Evolutionary conservation across 1,140 invertebrate genomes (phyloP).

Genomic region (Oryctes rhinoceros): DNA sequence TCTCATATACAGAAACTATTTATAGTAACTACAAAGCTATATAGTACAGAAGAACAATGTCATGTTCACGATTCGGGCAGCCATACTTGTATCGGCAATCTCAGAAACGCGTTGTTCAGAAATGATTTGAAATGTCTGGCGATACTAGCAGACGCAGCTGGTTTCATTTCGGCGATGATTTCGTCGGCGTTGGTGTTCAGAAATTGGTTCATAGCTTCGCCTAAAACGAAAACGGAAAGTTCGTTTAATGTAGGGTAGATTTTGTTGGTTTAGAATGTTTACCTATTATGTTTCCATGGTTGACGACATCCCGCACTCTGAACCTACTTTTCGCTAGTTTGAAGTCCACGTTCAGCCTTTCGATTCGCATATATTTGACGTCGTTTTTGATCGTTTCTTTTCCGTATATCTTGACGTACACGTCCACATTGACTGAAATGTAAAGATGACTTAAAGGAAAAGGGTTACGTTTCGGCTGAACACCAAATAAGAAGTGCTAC

Average conservation of each 20-base stretch:
- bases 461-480: no score
- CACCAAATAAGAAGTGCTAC: no score
- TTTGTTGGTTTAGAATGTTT: conserved; percentile 45
- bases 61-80: conserved; percentile 61
- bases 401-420: conserved; percentile 75
- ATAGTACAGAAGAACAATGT: conserved; percentile 1
- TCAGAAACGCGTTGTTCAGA: conserved; percentile 78
- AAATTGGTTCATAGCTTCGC: conserved; percentile 84
- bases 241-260: not conserved
- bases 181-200: conserved; percentile 85
- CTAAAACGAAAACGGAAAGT: conserved; percentile 59
- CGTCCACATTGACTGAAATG: conserved; percentile 72
- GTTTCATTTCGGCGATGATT: conserved; percentile 84
- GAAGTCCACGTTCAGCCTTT: conserved; percentile 75
- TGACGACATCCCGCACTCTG: conserved; percentile 74
- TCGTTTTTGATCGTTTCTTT: conserved; percentile 68
- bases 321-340: conserved; percentile 74
- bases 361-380: conserved; percentile 72
- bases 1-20: not conserved
- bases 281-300: conserved; percentile 79
- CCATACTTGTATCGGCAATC: conserved; percentile 81
- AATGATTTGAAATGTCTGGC: conserved; percentile 80
- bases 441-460: not conserved
- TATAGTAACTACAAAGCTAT: conserved; percentile 4
- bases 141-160: conserved; percentile 77